Percentiles rank a stretch among this genome's conserved stretches.
phyloP scores from a whole-genome alignment of 2,888 invertebrate species.

The Oxycera nigricornis region DNA sequence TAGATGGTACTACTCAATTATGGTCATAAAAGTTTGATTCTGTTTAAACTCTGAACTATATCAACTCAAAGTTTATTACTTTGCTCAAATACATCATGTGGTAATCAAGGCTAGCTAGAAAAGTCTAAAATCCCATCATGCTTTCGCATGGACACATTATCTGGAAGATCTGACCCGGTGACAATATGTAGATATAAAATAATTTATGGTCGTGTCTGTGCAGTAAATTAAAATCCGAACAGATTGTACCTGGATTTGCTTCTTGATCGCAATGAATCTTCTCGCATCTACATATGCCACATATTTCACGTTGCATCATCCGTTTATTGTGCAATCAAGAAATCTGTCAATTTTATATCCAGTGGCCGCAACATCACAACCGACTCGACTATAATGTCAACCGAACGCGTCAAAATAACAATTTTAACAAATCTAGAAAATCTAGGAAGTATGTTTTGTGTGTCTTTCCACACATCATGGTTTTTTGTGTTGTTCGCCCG shows the following conservation, averaged over 20 bases:
- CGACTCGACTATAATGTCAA: background rate
- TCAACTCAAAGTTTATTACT: too few relatives aligned
- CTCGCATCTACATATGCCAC: background rate
- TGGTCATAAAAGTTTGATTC: too few relatives aligned
- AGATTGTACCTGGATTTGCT: background rate
- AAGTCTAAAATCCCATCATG: too few relatives aligned
- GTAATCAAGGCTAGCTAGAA: too few relatives aligned
- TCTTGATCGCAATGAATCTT: background rate
- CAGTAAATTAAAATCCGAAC: background rate
- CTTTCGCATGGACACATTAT: too few relatives aligned
- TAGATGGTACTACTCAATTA: too few relatives aligned
- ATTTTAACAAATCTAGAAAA: background rate
- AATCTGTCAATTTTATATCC: conserved; percentile 24
- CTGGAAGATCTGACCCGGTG: too few relatives aligned
- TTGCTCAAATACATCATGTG: too few relatives aligned
- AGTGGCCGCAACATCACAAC: conserved; percentile 18
- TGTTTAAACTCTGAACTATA: too few relatives aligned
- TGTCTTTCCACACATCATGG: background rate
- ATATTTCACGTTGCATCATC: conserved; percentile 9
- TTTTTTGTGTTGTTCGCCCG: too few relatives aligned
- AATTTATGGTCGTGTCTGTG: background rate
- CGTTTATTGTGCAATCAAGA: conserved; percentile 16
- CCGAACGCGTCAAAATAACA: background rate
- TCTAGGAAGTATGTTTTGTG: background rate
- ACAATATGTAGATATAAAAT: background rate